Base-by-base conservation (phyloP, 2,113 vertebrate species). In the Sinocyclocheilus maitianheensis region DNA sequence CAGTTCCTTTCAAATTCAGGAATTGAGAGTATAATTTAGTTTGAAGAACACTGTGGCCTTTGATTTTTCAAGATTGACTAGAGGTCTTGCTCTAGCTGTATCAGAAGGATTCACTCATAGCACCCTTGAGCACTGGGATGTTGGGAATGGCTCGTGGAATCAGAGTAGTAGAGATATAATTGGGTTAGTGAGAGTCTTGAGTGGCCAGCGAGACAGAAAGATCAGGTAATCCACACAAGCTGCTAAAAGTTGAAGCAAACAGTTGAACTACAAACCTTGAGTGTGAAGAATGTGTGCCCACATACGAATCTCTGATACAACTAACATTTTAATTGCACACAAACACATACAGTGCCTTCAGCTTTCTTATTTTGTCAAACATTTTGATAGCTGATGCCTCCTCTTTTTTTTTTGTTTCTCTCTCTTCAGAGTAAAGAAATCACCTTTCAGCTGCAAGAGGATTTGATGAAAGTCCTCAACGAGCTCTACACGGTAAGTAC, bases 391-490 rank as follows among this genome's bases (percentile, higher is more conserved):
- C 43, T 46, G 43, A 46, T 10, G 1, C 43, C 43, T 46, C 43
- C 81, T 48, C 34, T 58, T 20, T 58, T 3, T 71, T 71, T 37
- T 5, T 30, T 77, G 77, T 65, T 12, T 72, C 37, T 89, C 22
- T 80, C 11, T 84, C 1, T 74, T 91, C 92, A 88, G 87, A 87
- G 86, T 87, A 87, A 87, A 84, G 86, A 84, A 80, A 87, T 87
- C 69, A 77, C 86, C 34, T 87, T 87, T 84, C 86, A 87, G 77
- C 55, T 87, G 65, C 86, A 87, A 90, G 98, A 99, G 92, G 98
- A 99, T 94, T 95, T 99, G 92, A 99, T 99, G 97, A 99, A 98
- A 95, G 97, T 99, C 91, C 97, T 99, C 85, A 99, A 98, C 14
- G 98, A 99, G 93, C 96, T 99, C 30, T 99, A 99, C 93, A 99